These are phyloP conservation scores for Saccostrea echinata DNA, from an alignment of 1,140 invertebrate genomes.

Conservation along the genomic window DNA sequence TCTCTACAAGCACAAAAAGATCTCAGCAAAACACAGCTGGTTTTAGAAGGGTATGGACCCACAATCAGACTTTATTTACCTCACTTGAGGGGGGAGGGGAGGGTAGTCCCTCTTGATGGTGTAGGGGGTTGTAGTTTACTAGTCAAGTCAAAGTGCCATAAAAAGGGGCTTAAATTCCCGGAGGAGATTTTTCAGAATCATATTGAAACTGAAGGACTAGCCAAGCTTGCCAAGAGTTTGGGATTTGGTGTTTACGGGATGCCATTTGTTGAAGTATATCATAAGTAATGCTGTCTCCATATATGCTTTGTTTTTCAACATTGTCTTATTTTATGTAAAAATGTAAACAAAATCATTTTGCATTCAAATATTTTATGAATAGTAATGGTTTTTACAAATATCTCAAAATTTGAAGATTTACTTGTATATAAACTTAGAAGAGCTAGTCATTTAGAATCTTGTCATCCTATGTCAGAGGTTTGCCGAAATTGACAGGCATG, in stretches of 20 bases:
- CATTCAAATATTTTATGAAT: no score
- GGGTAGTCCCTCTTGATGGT: constrained; percentile 74
- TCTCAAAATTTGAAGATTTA: no score
- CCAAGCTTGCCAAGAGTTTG: constrained; percentile 75
- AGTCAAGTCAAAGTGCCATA: constrained; percentile 68
- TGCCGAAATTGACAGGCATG: no score
- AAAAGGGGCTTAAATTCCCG: constrained; percentile 74
- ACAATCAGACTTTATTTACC: constrained; percentile 71
- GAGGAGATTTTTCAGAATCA: constrained; percentile 71
- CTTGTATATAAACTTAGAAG: no score
- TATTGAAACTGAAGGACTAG: constrained; percentile 77
- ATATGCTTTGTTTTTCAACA: no score
- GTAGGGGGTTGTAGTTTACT: constrained; percentile 75
- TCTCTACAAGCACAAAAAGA: constrained; percentile 65
- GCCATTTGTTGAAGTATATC: constrained; percentile 74
- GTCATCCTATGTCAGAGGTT: no score
- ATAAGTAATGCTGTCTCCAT: constrained; percentile 47
- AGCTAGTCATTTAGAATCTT: no score
- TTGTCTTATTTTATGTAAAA: no score
- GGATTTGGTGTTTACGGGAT: constrained; percentile 70
- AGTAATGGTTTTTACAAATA: no score
- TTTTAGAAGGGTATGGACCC: constrained; percentile 75
- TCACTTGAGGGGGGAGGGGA: constrained; percentile 71
- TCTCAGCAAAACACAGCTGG: constrained; percentile 60
- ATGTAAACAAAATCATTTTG: no score